Evolutionary conservation across 23 tunicate genomes (phyloP), one percentile per base, ranked within the genome.

Genomic region (Phallusia fumigata): DNA sequence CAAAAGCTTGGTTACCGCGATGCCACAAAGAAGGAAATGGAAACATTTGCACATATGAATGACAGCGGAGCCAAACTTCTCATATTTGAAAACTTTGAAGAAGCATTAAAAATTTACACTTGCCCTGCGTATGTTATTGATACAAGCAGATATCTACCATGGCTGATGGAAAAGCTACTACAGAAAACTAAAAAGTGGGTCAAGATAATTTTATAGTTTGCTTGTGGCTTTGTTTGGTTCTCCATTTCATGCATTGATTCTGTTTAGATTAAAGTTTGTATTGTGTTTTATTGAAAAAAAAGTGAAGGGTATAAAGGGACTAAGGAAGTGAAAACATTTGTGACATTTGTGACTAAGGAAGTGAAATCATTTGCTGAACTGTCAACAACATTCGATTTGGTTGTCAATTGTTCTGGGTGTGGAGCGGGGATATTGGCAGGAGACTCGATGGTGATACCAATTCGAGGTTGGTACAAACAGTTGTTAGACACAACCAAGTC

Each of bases 361-460:
- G 35, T 84, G 51, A n/a, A 32, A 73, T 40, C 36, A 13, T 50
- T 83, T 36, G 31, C 28, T 12, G 79, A 83, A 35, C 47, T 30
- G 8, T 22, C 69, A 21, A 1, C 69, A 6, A 18, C 58, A 21
- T 87, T 49, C 74, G 89, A 90, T 78, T 30, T 90, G 75, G 76
- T 90, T 18, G 80, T 90, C 32, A 90, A 90, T 64, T 90, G 95
- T 45, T 90, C 95, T 8, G 95, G 95, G 2, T 49, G 85, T 21
- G 95, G 95, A 10, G 89, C 89, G 30, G 53, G 50, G 65, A 58
- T 81, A 33, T 35, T 90, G 32, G 86, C 69, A 10, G 45, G 45
- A 44, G 95, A 90, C 45, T 32, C 77, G 0, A n/a, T 22, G 51
- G 75, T 90, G 45, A 22, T 77, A 30, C 89, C 95, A 16, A 81